Percentiles rank a stretch among this genome's conserved stretches.
These are phyloP conservation scores for Leucoraja ocellata DNA, from an alignment of 2,797 vertebrate genomes.

Conservation along the genomic window DNA sequence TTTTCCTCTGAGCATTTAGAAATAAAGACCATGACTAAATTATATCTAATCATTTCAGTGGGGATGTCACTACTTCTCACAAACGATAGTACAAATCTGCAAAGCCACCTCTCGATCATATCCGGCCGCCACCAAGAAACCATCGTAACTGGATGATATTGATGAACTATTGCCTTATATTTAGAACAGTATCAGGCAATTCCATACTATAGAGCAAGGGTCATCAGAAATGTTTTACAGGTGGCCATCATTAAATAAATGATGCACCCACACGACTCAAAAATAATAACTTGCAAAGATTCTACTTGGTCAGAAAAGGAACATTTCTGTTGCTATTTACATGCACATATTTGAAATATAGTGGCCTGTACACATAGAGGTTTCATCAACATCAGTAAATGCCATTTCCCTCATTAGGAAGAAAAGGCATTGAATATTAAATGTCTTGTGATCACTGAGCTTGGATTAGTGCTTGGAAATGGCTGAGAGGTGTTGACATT, in stretches of 20 bases:
- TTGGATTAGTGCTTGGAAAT: background rate
- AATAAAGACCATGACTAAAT: background rate
- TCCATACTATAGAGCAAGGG: too few species aligned
- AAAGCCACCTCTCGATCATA: background rate
- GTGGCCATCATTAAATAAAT: too few species aligned
- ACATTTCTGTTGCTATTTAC: background rate
- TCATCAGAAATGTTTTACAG: too few species aligned
- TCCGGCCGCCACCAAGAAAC: background rate
- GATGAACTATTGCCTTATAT: too few species aligned
- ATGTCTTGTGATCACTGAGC: background rate
- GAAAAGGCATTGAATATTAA: conserved; percentile 6
- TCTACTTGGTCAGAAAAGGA: background rate
- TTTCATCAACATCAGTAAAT: background rate
- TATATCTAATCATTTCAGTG: background rate
- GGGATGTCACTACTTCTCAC: background rate
- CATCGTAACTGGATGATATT: background rate
- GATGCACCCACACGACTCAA: background rate
- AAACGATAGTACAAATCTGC: background rate
- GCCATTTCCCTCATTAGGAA: background rate
- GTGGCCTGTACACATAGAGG: background rate
- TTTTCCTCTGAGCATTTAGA: background rate
- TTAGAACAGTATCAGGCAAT: too few species aligned
- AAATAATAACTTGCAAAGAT: background rate
- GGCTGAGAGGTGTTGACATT: conserved; percentile 45
- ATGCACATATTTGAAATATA: background rate